Evolutionary conservation across 2,797 vertebrate genomes (phyloP), one percentile per base, ranked within the genome.

Genomic region (Natrix natrix): DNA sequence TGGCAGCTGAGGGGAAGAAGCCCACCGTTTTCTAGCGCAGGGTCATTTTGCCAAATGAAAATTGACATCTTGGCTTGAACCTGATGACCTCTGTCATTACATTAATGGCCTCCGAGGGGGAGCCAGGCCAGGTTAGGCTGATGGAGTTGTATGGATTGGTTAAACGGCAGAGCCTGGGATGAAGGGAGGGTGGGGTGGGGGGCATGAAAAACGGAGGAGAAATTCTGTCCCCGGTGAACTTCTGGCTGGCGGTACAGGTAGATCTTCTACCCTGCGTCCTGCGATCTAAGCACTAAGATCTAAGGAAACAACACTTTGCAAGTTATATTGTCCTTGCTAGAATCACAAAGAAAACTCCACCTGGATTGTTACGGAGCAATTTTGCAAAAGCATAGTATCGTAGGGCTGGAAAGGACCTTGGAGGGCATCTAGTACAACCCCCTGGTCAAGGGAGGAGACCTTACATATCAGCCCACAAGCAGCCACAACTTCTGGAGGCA

Each of bases 11-110:
- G 93, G 95, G 94, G 94, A 60, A 83, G 55, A 94, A 83, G 55
- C 94, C 95, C 94, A 55, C 90, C 60, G 92, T 86, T 94, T 96
- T 95, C 93, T 94, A 94, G 97, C 95, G 93, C 5, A 92, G 94
- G 94, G 91, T 95, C 95, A 94, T 96, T 97, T 95, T 87, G 94
- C 94, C 96, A 97, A 95, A 96, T 95, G 95, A 97, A 97, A 97
- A 97, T 96, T 95, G 96, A 96, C 93, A 94, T 95, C 95, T 97
- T 95, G 91, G 95, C 94, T 95, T 97, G 97, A 97, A 96, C 97
- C 97, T 96, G 37, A 12, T 90, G 95, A 97, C 96, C 97, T 95
- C 94, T 94, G 96, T 95, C 97, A 96, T 97, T 96, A 97, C 92
- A 96, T 96, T 97, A 97, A 97, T 96, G 95, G 96, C 94, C 96